Percentiles rank a stretch among this genome's conserved stretches.
phyloP scores from a whole-genome alignment of 1,140 invertebrate genomes.

The Drusus annulatus region DNA sequence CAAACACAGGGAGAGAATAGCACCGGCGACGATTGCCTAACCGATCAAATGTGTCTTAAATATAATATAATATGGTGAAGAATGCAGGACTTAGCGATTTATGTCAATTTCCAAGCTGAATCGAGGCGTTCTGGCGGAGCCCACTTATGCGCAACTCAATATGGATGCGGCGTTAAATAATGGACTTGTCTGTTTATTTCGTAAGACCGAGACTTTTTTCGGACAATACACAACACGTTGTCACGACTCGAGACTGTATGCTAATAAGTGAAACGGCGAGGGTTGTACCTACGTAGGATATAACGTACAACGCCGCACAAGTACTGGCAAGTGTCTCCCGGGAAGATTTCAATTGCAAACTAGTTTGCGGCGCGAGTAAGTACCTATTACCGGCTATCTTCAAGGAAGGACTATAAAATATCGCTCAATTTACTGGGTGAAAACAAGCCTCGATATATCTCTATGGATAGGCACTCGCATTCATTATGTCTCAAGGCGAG shows the following conservation, averaged over 20 bases:
- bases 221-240: constrained; percentile 53
- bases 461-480: no score
- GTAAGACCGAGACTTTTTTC: constrained; percentile 48
- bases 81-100: constrained; percentile 29
- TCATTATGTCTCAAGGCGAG: no score
- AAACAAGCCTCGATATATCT: no score
- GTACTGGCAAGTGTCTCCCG: constrained; percentile 26
- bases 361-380: constrained; percentile 4
- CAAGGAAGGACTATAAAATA: no score
- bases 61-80: background rate
- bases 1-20: constrained; percentile 1
- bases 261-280: constrained; percentile 54
- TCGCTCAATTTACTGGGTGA: no score
- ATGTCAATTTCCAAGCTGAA: constrained; percentile 18
- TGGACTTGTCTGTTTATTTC: constrained; percentile 44
- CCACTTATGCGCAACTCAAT: constrained; percentile 39
- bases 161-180: constrained; percentile 58
- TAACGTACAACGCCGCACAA: constrained; percentile 48
- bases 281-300: constrained; percentile 53
- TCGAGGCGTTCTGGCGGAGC: background rate
- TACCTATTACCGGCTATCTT: no score
- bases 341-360: constrained; percentile 57
- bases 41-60: background rate
- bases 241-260: constrained; percentile 59
- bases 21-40: constrained; percentile 21